Evolutionary conservation across 2,888 invertebrate genomes (phyloP).

Genomic region (Copidosoma aretas): DNA sequence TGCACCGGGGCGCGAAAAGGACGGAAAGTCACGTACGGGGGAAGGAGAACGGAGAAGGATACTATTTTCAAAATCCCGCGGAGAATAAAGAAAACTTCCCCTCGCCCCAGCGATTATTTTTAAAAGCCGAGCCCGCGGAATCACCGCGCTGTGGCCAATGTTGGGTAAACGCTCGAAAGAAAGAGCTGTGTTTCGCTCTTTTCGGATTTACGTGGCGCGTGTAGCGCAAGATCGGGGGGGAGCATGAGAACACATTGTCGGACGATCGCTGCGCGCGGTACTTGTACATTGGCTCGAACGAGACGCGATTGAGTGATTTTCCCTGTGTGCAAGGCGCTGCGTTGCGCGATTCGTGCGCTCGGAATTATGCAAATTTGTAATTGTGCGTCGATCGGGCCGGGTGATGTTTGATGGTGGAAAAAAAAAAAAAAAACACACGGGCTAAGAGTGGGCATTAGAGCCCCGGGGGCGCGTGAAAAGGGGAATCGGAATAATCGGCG

Average conservation of each 20-base stretch:
- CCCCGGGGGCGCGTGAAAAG: background rate
- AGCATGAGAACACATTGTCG: too few species aligned
- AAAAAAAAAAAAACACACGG: too few species aligned
- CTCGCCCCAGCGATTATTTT: too few species aligned
- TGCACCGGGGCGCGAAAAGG: too few species aligned
- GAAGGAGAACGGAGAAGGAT: background rate
- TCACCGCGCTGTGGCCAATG: too few species aligned
- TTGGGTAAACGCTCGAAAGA: too few species aligned
- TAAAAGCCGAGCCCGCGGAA: too few species aligned
- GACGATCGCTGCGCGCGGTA: too few species aligned
- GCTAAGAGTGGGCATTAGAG: background rate
- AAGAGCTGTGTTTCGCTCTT: too few species aligned
- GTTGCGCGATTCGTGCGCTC: background rate
- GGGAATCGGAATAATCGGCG: too few species aligned
- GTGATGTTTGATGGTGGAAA: background rate
- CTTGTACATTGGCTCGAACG: background rate
- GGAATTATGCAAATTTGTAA: conserved; percentile 6
- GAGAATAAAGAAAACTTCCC: too few species aligned
- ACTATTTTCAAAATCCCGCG: background rate
- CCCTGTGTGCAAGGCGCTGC: background rate
- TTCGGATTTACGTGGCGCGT: background rate
- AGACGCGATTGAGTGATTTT: background rate
- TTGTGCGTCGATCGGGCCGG: background rate
- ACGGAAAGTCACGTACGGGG: background rate
- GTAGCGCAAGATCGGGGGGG: too few species aligned